These are phyloP conservation scores for Hippoglossus stenolepis DNA, from an alignment of 2,113 vertebrate species.

Conservation along the genomic window DNA sequence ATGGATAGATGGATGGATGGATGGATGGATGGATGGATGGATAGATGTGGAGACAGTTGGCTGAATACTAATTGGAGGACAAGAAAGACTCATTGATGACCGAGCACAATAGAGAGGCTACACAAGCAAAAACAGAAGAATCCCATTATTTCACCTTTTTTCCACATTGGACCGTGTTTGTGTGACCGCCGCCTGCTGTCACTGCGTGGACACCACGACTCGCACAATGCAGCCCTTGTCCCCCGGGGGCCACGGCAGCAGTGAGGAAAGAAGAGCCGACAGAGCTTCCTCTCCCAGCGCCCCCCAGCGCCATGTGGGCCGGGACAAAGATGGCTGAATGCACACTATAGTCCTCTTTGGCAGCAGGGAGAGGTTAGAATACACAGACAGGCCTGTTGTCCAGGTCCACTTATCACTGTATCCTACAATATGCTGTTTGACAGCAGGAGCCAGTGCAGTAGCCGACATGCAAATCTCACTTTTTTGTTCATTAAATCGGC, in stretches of 20 bases:
- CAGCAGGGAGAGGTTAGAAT: conserved; percentile 37
- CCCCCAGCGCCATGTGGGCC: conserved; percentile 43
- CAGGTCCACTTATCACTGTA: conserved; percentile 19
- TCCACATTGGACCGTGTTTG: conserved; percentile 68
- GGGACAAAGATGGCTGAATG: conserved; percentile 66
- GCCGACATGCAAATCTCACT: too few species aligned
- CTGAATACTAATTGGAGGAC: conserved; percentile 78
- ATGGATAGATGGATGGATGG: conserved; percentile 16
- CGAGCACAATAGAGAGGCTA: conserved; percentile 75
- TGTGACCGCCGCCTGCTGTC: conserved; percentile 64
- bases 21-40: neutral
- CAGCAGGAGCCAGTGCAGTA: neutral
- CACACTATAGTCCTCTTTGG: conserved; percentile 48
- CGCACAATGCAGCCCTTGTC: conserved; percentile 74
- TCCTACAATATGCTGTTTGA: conserved; percentile 32
- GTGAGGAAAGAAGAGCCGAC: conserved; percentile 44
- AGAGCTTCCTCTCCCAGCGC: conserved; percentile 61
- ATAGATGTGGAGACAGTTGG: conserved; percentile 37
- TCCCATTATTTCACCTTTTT: conserved; percentile 77
- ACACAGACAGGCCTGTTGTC: conserved; percentile 63
- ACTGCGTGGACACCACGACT: conserved; percentile 48
- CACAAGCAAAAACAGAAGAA: conserved; percentile 73
- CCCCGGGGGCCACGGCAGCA: conserved; percentile 24
- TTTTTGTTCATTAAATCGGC: too few species aligned
- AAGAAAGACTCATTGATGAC: conserved; percentile 82